Conservation (phyloP, 2,797 vertebrate genomes). For the Anniella stebbinsi region DNA sequence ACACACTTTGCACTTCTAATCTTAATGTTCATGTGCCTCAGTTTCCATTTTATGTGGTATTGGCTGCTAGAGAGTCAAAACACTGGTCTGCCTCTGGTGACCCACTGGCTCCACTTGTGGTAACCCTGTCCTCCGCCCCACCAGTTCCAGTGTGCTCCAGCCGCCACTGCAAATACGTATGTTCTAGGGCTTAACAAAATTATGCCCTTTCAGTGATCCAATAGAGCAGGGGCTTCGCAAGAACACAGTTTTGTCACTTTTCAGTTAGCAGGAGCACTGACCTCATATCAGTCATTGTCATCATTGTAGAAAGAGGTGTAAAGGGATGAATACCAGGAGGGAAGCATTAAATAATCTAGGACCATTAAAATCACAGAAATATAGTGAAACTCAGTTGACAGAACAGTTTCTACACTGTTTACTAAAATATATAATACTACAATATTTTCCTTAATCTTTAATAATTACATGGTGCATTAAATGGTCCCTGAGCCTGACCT, state of each 20-base stretch:
- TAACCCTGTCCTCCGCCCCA: background rate
- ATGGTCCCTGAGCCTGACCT: slow-evolving; percentile 61
- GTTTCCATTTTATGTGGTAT: background rate
- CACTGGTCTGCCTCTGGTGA: too few species aligned
- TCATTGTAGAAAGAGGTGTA: slow-evolving; percentile 6
- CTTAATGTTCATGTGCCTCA: background rate
- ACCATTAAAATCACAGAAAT: slow-evolving; percentile 36
- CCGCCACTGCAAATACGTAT: too few species aligned
- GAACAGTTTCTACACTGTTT: slow-evolving; percentile 64
- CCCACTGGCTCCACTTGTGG: background rate
- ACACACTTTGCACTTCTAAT: too few species aligned
- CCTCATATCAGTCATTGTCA: too few species aligned
- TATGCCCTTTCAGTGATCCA: too few species aligned
- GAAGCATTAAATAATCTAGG: background rate
- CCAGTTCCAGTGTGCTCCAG: too few species aligned
- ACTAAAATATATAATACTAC: slow-evolving; percentile 64
- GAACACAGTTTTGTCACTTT: background rate
- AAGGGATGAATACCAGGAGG: background rate
- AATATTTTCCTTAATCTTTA: slow-evolving; percentile 68
- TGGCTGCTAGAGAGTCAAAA: background rate
- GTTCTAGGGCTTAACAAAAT: too few species aligned
- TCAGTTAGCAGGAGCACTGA: too few species aligned
- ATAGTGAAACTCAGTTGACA: slow-evolving; percentile 34
- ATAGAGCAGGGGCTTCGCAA: too few species aligned
- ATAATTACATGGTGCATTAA: slow-evolving; percentile 51